These are phyloP conservation scores for Hypomesus transpacificus DNA, from an alignment of 2,113 vertebrate genomes.

Conservation along the genomic window DNA sequence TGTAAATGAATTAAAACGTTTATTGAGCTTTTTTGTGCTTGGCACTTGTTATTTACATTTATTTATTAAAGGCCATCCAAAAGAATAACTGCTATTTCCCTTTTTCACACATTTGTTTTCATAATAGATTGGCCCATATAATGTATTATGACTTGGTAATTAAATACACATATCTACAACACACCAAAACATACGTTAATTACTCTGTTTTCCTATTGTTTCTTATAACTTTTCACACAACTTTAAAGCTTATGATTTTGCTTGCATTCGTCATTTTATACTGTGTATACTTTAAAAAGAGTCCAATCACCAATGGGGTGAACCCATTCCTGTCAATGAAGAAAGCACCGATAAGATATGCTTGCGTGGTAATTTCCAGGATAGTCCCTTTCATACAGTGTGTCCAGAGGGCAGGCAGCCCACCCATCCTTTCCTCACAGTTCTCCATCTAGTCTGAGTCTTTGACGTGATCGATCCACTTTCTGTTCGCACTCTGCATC, in stretches of 20 bases:
- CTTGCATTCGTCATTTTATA: conserved; percentile 75
- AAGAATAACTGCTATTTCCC: conserved; percentile 75
- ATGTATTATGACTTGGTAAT: conserved; percentile 87
- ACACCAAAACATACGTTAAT: conserved; percentile 89
- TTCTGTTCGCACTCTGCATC: conserved; percentile 14
- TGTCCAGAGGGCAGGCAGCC: conserved; percentile 2
- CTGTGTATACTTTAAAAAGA: conserved; percentile 51
- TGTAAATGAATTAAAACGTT: conserved; percentile 77
- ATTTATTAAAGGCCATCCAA: conserved; percentile 80
- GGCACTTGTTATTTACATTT: conserved; percentile 91
- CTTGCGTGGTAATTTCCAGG: conserved; percentile 33
- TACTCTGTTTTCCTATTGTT: conserved; percentile 81
- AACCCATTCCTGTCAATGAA: conserved; percentile 54
- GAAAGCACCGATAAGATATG: conserved; percentile 21
- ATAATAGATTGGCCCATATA: conserved; percentile 84
- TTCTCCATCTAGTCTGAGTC: conserved; percentile 8
- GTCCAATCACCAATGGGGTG: conserved; percentile 60
- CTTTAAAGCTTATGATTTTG: conserved; percentile 76
- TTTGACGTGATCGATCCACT: conserved; percentile 14
- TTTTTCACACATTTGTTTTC: conserved; percentile 63
- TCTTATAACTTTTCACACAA: conserved; percentile 82
- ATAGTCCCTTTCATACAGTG: background rate
- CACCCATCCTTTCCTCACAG: conserved; percentile 1
- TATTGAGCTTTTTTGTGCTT: conserved; percentile 94
- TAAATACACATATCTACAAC: conserved; percentile 98